Evolutionary conservation across 2,888 invertebrate genomes (phyloP).

Genomic region (Torymus texanus): DNA sequence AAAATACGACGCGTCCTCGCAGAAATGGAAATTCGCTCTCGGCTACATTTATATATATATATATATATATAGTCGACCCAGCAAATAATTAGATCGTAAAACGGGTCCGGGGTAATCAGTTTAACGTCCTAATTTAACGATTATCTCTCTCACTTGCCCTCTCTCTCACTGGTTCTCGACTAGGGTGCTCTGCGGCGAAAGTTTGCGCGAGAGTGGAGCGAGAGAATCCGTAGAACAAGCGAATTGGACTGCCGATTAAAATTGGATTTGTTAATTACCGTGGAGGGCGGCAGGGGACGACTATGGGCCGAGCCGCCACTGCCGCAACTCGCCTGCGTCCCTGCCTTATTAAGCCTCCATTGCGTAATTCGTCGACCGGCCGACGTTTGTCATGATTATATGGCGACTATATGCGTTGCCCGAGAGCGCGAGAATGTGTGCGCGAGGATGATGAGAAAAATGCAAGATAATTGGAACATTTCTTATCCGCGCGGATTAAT

Average conservation of each 20-base stretch:
- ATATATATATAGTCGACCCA: not conserved
- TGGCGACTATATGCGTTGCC: not conserved
- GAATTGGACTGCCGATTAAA: slow-evolving; percentile 69
- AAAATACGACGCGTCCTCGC: slow-evolving; percentile 1
- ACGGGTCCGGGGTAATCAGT: slow-evolving; percentile 62
- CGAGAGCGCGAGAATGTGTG: not conserved
- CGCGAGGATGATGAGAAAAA: slow-evolving; percentile 1
- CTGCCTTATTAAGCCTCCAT: slow-evolving; percentile 40
- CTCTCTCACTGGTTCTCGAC: not conserved
- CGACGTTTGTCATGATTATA: slow-evolving; percentile 41
- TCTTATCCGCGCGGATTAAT: no score
- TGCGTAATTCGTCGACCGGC: slow-evolving; percentile 34
- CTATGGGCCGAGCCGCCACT: slow-evolving; percentile 33
- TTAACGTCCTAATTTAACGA: slow-evolving; percentile 63
- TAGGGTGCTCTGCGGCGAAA: slow-evolving; percentile 26
- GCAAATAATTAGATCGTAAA: slow-evolving; percentile 65
- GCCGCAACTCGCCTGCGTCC: not conserved
- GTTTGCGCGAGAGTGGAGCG: slow-evolving; percentile 51
- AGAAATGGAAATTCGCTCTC: slow-evolving; percentile 28
- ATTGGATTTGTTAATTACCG: slow-evolving; percentile 73
- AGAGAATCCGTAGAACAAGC: slow-evolving; percentile 54
- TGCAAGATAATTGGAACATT: not conserved
- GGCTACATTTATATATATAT: not conserved
- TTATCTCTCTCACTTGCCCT: slow-evolving; percentile 50
- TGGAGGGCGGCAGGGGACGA: slow-evolving; percentile 58